A percentile compares a stretch with the other conserved stretches of the same genome.
phyloP scores from a whole-genome alignment of 2,888 invertebrate genomes.

The Asteroscopus sphinx region DNA sequence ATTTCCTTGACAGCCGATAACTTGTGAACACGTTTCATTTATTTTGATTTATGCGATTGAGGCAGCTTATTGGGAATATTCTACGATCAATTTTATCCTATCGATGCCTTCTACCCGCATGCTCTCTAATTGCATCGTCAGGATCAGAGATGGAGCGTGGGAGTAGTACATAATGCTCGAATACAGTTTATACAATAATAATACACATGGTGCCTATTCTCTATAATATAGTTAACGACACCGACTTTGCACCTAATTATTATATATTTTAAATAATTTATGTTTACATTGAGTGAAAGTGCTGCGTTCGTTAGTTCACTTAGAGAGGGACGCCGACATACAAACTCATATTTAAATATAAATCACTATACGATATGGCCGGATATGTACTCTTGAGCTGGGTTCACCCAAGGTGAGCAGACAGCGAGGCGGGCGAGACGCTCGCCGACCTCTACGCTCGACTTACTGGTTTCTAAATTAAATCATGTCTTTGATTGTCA shows the following conservation, averaged over 20 bases:
- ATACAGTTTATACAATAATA: constrained; percentile 15
- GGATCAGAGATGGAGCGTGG: constrained; percentile 37
- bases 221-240: not conserved
- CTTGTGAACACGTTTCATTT: constrained; percentile 41
- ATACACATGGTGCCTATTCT: constrained; percentile 8
- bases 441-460: constrained; percentile 76
- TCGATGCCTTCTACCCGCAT: constrained; percentile 45
- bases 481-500: constrained; percentile 76
- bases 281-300: constrained; percentile 72
- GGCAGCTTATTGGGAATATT: constrained; percentile 42
- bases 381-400: constrained; percentile 71
- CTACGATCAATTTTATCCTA: constrained; percentile 31
- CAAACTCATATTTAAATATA: constrained; percentile 66
- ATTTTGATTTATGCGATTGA: constrained; percentile 35
- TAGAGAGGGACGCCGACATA: constrained; percentile 58
- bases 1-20: constrained; percentile 44
- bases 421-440: constrained; percentile 84
- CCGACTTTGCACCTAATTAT: not conserved
- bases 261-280: constrained; percentile 4
- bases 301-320: constrained; percentile 58
- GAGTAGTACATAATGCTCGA: constrained; percentile 27
- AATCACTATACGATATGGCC: constrained; percentile 68
- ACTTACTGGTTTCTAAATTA: constrained; percentile 83
- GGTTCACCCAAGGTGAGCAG: constrained; percentile 83
- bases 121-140: constrained; percentile 15